Evolutionary conservation across 2,113 vertebrate genomes (phyloP).

Genomic region (Syrrhaptes paradoxus): DNA sequence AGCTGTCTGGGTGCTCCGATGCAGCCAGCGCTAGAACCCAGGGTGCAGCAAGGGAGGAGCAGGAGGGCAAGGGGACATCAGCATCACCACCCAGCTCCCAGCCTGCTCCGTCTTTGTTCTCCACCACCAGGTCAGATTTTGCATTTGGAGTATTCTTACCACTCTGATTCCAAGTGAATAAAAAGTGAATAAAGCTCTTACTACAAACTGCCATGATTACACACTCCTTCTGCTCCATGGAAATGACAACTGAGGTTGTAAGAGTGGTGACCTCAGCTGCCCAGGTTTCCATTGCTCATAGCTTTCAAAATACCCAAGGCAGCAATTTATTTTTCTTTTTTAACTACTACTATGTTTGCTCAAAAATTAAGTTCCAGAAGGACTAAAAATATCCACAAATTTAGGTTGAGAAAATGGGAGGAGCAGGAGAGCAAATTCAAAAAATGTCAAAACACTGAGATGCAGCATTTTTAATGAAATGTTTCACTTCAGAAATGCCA

Average conservation of each 20-base stretch:
- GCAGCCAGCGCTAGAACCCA: not conserved
- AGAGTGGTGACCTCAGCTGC: not conserved
- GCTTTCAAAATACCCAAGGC: not conserved
- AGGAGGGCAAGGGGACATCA: not conserved
- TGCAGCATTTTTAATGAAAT: slow-evolving; percentile 64
- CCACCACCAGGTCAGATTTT: not conserved
- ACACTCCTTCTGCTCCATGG: not conserved
- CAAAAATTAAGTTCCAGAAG: not conserved
- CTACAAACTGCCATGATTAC: not conserved
- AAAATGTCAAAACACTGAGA: slow-evolving; percentile 70
- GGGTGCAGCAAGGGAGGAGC: not conserved
- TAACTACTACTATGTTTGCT: not conserved
- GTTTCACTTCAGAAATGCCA: slow-evolving; percentile 71
- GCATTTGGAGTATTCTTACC: too few species aligned
- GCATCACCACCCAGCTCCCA: not conserved
- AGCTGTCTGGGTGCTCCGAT: accelerated
- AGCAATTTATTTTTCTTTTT: not conserved
- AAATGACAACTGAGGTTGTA: not conserved
- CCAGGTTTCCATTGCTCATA: not conserved
- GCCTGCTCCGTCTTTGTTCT: not conserved
- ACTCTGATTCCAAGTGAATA: not conserved
- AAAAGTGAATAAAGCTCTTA: not conserved
- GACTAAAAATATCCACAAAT: slow-evolving; percentile 53
- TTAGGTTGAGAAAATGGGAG: slow-evolving; percentile 14
- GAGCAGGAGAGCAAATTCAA: slow-evolving; percentile 12